A percentile compares a stretch with the other conserved stretches of the same genome.
Evolutionary conservation across 2,113 vertebrate genomes (phyloP).

Genomic region (Takifugu bimaculatus): DNA sequence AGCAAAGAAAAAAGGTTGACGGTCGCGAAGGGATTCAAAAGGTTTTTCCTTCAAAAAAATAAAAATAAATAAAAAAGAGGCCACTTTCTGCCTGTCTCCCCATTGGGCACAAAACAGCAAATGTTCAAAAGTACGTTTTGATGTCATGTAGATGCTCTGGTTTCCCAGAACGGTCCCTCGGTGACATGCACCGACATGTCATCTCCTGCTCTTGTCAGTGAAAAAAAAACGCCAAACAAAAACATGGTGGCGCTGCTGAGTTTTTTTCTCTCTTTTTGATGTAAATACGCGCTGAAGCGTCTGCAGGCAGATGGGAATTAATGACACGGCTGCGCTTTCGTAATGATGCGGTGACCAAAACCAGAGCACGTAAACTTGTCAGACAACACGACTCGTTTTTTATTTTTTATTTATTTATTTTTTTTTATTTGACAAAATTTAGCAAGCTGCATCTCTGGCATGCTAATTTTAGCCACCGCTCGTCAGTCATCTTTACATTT

Average conservation of each 20-base stretch:
- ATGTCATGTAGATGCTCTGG: slow-evolving; percentile 22
- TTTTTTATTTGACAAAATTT: slow-evolving; percentile 44
- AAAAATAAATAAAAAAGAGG: neutral
- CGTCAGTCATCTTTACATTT: slow-evolving; percentile 19
- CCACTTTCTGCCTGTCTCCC: slow-evolving; percentile 32
- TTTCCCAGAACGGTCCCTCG: slow-evolving; percentile 13
- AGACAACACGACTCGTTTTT: slow-evolving; percentile 21
- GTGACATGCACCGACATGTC: slow-evolving; percentile 23
- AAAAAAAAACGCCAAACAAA: slow-evolving; percentile 14
- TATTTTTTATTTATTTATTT: too few relatives aligned
- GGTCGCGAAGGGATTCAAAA: slow-evolving; percentile 28
- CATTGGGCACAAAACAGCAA: slow-evolving; percentile 29
- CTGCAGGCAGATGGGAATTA: slow-evolving; percentile 19
- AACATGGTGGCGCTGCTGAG: slow-evolving; percentile 3
- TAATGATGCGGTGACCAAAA: neutral
- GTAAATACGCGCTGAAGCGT: slow-evolving; percentile 22
- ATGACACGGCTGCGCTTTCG: slow-evolving; percentile 6
- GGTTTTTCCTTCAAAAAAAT: slow-evolving; percentile 18
- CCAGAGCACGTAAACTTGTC: slow-evolving; percentile 40
- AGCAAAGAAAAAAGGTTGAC: slow-evolving; percentile 8
- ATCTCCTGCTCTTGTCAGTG: slow-evolving; percentile 33
- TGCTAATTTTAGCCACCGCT: slow-evolving; percentile 41
- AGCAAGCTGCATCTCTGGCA: slow-evolving; percentile 17
- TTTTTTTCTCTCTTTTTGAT: slow-evolving; percentile 38
- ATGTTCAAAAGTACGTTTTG: slow-evolving; percentile 28